A percentile compares a stretch with the other conserved stretches of the same genome.
phyloP scores from a whole-genome alignment of 1,140 invertebrate genomes.

The Diploscapter pachys region DNA sequence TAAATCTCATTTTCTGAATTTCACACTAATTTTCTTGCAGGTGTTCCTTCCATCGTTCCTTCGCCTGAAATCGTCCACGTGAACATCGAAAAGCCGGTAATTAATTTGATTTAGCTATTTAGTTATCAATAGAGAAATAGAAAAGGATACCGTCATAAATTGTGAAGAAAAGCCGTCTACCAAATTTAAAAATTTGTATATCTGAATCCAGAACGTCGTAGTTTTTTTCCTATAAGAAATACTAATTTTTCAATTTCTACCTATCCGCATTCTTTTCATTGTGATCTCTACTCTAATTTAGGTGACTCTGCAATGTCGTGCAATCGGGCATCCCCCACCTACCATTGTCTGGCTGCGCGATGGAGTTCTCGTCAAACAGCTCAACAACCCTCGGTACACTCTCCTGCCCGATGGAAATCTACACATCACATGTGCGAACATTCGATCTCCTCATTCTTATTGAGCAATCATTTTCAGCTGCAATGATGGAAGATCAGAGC shows the following conservation, averaged over 20 bases:
- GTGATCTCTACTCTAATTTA: neutral
- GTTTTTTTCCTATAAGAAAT: too few relatives aligned
- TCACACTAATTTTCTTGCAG: conserved; percentile 44
- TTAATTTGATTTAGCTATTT: too few relatives aligned
- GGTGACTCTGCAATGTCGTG: conserved; percentile 54
- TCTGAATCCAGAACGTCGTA: too few relatives aligned
- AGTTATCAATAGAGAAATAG: too few relatives aligned
- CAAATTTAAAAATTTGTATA: too few relatives aligned
- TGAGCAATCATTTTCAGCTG: conserved; percentile 35
- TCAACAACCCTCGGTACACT: conserved; percentile 44
- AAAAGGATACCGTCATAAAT: too few relatives aligned
- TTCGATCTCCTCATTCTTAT: neutral
- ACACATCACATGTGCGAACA: conserved; percentile 44
- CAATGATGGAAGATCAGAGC: conserved; percentile 45
- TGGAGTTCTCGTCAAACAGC: conserved; percentile 46
- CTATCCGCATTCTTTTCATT: too few relatives aligned
- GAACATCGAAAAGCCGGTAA: conserved; percentile 58
- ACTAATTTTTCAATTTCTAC: too few relatives aligned
- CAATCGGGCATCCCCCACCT: conserved; percentile 56
- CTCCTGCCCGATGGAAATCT: conserved; percentile 49
- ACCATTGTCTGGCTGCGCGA: conserved; percentile 54
- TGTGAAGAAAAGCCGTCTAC: too few relatives aligned
- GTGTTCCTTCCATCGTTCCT: conserved; percentile 58
- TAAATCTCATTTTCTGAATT: neutral
- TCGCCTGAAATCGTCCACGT: conserved; percentile 58